These are phyloP conservation scores for Muscidifurax raptorellus DNA, from an alignment of 1,140 invertebrate genomes.

Conservation along the genomic window DNA sequence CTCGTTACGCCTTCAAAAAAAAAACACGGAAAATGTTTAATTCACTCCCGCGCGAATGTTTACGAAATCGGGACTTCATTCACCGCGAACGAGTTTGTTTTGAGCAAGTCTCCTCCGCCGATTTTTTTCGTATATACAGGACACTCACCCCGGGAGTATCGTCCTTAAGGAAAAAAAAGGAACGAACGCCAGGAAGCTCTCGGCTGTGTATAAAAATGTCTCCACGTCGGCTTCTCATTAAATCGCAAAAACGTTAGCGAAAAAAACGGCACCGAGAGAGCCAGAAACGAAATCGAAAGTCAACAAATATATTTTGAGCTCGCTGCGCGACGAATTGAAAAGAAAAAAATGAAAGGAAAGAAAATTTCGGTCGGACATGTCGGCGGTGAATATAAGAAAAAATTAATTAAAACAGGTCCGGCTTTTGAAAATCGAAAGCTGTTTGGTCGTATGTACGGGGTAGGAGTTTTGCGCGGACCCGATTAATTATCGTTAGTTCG, in stretches of 20 bases:
- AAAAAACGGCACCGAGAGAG: not conserved
- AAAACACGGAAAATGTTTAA: not conserved
- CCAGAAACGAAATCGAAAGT: slow-evolving; percentile 18
- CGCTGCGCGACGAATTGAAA: not conserved
- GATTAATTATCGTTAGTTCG: not conserved
- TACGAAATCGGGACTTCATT: not conserved
- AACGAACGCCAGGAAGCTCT: slow-evolving; percentile 13
- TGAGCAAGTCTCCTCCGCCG: not conserved
- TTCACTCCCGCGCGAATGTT: not conserved
- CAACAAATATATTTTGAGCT: not conserved
- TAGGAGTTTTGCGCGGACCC: not conserved
- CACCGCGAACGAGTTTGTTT: not conserved
- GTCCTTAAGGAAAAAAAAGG: not conserved
- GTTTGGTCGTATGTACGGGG: not conserved
- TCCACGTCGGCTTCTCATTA: slow-evolving; percentile 22
- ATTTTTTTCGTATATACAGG: not conserved
- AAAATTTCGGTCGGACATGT: not conserved
- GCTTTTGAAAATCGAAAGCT: slow-evolving; percentile 20
- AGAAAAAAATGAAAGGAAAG: slow-evolving; percentile 5
- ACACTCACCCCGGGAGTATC: slow-evolving; percentile 18
- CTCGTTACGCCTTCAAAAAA: not conserved
- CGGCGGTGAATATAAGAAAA: not conserved
- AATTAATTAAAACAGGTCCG: slow-evolving; percentile 14
- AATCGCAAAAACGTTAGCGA: not conserved
- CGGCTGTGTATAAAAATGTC: not conserved